Conservation (phyloP, 2,113 vertebrate genomes). For the Podarcis cretensis region DNA sequence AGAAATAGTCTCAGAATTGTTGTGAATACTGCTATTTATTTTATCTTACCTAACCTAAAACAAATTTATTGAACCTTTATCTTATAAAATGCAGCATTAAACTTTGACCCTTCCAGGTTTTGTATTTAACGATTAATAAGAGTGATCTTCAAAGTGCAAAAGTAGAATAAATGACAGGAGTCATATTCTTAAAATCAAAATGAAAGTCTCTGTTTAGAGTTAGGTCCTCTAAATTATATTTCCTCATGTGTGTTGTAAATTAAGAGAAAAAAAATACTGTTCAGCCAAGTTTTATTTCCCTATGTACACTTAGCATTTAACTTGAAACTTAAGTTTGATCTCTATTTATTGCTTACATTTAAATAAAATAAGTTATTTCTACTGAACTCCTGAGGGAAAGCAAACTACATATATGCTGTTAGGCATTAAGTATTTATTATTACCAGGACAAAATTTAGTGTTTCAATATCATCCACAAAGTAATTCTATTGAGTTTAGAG, state of each 20-base stretch:
- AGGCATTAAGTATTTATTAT: slow-evolving; percentile 56
- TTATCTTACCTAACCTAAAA: slow-evolving; percentile 59
- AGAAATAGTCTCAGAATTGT: slow-evolving; percentile 46
- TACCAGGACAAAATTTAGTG: slow-evolving; percentile 45
- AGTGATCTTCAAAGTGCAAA: slow-evolving; percentile 78
- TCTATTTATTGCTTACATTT: slow-evolving; percentile 83
- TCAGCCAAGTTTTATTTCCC: slow-evolving; percentile 63
- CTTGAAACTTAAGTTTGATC: slow-evolving; percentile 72
- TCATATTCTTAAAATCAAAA: slow-evolving; percentile 64
- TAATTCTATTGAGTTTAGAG: neutral
- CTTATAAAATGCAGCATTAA: slow-evolving; percentile 81
- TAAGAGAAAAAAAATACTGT: slow-evolving; percentile 69
- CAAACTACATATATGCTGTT: slow-evolving; percentile 64
- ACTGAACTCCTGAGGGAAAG: slow-evolving; percentile 78
- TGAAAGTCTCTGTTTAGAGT: slow-evolving; percentile 65
- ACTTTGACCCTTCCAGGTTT: slow-evolving; percentile 58
- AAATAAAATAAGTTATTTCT: slow-evolving; percentile 79
- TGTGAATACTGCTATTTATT: slow-evolving; percentile 64
- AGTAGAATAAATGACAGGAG: slow-evolving; percentile 70
- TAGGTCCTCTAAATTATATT: slow-evolving; percentile 53
- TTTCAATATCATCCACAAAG: neutral
- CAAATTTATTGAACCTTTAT: slow-evolving; percentile 53
- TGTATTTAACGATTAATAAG: slow-evolving; percentile 57
- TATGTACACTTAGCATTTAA: slow-evolving; percentile 62
- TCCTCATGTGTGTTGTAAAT: slow-evolving; percentile 58